phyloP scores from a whole-genome alignment of 92 coral and sea anemone genomes.

The Porites lobata region DNA sequence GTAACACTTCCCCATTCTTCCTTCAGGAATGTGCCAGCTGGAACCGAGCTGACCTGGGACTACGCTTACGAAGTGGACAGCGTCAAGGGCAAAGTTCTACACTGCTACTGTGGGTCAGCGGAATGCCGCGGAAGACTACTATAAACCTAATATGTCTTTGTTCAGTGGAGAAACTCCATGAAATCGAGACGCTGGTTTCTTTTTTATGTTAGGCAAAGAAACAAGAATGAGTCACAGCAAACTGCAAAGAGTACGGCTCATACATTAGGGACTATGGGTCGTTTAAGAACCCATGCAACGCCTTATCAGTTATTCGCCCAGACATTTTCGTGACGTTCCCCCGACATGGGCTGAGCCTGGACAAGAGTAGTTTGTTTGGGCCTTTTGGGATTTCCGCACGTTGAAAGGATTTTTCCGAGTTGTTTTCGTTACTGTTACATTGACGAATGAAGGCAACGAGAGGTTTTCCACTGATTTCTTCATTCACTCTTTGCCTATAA shows the following conservation, averaged over 20 bases:
- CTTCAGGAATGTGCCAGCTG: conserved; percentile 90
- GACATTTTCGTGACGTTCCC: too few relatives aligned
- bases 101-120: conserved; percentile 97
- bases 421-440: background rate
- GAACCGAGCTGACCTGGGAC: conserved; percentile 97
- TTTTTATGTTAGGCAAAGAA: background rate
- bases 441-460: background rate
- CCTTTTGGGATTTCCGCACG: background rate
- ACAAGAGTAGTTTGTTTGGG: background rate
- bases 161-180: background rate
- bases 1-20: background rate
- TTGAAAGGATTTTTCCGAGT: background rate
- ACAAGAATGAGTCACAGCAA: background rate
- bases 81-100: conserved; percentile 90
- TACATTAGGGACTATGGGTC: background rate
- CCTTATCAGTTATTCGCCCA: too few relatives aligned
- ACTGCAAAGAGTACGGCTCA: background rate
- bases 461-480: background rate
- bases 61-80: conserved; percentile 99
- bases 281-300: too few relatives aligned
- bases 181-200: background rate
- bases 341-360: too few relatives aligned
- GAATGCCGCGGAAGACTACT: conserved; percentile 95
- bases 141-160: conserved; percentile 26
- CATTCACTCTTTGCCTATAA: background rate